Evolutionary conservation across 2,113 vertebrate genomes (phyloP).

Genomic region (Lepisosteus osseus): DNA sequence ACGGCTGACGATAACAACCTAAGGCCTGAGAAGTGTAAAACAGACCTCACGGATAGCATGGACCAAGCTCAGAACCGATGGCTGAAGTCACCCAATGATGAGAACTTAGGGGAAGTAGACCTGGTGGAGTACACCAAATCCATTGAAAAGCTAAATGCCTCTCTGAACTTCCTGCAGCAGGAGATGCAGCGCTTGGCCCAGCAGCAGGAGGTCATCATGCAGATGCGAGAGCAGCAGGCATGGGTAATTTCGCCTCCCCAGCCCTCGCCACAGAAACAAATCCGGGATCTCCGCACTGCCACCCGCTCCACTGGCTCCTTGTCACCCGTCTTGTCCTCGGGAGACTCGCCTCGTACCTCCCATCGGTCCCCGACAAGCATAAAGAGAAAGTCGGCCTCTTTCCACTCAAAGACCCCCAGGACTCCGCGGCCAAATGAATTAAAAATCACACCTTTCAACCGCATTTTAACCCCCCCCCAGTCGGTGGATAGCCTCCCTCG

Average conservation of each 20-base stretch:
- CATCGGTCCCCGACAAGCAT: constrained; percentile 84
- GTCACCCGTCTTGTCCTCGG: constrained; percentile 61
- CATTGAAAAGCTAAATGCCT: constrained; percentile 91
- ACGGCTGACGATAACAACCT: constrained; percentile 36
- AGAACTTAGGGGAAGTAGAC: constrained; percentile 79
- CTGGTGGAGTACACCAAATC: constrained; percentile 88
- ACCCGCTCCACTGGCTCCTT: constrained; percentile 72
- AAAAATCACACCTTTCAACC: constrained; percentile 86
- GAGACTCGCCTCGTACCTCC: constrained; percentile 75
- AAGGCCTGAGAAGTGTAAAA: constrained; percentile 57
- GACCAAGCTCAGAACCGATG: constrained; percentile 66
- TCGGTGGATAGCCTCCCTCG: constrained; percentile 94
- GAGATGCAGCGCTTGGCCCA: constrained; percentile 95
- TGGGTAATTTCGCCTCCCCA: constrained; percentile 84
- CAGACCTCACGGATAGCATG: constrained; percentile 54
- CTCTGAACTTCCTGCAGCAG: constrained; percentile 84
- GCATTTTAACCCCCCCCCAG: constrained; percentile 84
- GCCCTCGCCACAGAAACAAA: constrained; percentile 83
- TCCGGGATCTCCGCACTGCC: constrained; percentile 64
- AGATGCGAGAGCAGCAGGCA: constrained; percentile 91
- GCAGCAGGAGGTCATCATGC: constrained; percentile 95
- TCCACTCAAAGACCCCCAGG: constrained; percentile 80
- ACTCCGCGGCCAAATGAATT: constrained; percentile 86
- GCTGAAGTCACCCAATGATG: constrained; percentile 72
- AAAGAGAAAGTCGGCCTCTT: constrained; percentile 80